Conservation (phyloP, 2,797 vertebrate genomes). For the Manis pentadactyla region DNA sequence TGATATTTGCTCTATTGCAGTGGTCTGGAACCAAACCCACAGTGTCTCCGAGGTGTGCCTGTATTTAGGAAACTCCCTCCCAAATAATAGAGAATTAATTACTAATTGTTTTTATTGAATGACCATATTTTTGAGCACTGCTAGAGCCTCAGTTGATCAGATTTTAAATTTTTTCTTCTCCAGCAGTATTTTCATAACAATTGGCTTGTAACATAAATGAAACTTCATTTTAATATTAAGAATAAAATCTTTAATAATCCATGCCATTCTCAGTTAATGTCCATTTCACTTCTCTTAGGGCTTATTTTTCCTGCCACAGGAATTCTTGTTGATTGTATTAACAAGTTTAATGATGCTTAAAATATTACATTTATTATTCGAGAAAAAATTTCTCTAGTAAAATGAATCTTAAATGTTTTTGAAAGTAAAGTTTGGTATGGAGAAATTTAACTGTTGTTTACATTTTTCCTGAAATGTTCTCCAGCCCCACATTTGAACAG, state of each 20-base stretch:
- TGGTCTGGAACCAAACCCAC: too few species aligned
- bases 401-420: background rate
- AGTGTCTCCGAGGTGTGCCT: too few species aligned
- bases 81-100: background rate
- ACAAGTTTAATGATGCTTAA: background rate
- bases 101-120: background rate
- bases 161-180: slow-evolving; percentile 12
- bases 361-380: background rate
- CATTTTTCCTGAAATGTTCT: background rate
- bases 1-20: too few species aligned
- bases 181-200: background rate
- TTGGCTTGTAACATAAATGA: background rate
- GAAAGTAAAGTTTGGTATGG: background rate
- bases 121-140: background rate
- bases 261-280: background rate
- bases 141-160: background rate
- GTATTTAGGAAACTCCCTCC: background rate
- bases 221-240: background rate
- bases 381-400: background rate
- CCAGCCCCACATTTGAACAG: background rate
- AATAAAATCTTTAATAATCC: background rate
- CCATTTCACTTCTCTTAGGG: background rate
- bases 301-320: background rate
- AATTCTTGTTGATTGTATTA: background rate
- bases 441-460: background rate